Percentiles rank a stretch among this genome's conserved stretches.
phyloP scores from a whole-genome alignment of 2,797 vertebrate genomes.

The Acrossocheilus fasciatus region DNA sequence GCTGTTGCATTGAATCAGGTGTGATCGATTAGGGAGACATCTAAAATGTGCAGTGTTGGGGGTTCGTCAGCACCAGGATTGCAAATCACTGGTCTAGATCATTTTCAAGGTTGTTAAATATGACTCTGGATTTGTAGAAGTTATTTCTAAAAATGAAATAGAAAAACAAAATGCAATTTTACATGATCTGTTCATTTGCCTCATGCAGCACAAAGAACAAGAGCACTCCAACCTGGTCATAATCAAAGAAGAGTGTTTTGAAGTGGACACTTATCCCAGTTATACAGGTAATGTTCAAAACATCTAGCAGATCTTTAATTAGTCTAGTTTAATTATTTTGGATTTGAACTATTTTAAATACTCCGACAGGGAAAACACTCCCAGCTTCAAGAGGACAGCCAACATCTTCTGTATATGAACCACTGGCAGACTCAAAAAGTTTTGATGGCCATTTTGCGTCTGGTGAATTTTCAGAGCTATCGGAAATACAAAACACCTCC shows the following conservation, averaged over 20 bases:
- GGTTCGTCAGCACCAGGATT: background rate
- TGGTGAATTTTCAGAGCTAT: constrained; percentile 6
- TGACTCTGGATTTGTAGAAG: background rate
- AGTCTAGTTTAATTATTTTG: background rate
- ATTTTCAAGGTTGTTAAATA: background rate
- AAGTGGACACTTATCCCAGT: constrained; percentile 51
- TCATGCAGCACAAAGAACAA: constrained; percentile 29
- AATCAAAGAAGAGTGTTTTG: constrained; percentile 67
- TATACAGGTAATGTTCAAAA: constrained; percentile 37
- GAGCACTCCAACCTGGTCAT: constrained; percentile 61
- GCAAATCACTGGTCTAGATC: background rate
- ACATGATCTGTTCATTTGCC: background rate
- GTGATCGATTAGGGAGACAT: background rate
- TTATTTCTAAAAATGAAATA: background rate
- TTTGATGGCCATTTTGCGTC: constrained; percentile 19
- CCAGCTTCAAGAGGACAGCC: background rate
- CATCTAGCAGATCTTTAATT: background rate
- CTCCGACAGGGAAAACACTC: background rate
- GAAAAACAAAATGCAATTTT: background rate
- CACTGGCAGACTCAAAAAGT: background rate
- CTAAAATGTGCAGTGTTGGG: background rate
- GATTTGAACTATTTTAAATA: background rate
- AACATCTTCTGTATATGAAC: background rate
- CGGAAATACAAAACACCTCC: background rate
- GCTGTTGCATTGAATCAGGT: background rate